Conservation (phyloP, 2,888 invertebrate genomes). For the Terebella lapidaria region DNA sequence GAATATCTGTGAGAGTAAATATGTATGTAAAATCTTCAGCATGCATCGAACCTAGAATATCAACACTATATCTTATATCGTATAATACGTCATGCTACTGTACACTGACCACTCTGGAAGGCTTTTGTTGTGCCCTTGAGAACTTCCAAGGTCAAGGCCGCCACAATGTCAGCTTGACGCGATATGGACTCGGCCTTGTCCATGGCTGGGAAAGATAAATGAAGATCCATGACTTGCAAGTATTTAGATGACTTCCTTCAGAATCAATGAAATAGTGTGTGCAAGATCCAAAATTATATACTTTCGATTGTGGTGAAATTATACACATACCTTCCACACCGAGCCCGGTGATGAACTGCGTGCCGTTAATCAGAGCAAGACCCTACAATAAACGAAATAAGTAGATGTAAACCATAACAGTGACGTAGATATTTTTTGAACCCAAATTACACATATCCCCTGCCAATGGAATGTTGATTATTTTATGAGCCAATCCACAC, state of each 20-base stretch:
- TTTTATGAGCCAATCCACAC: slow-evolving; percentile 32
- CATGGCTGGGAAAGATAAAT: slow-evolving; percentile 51
- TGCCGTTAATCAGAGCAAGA: slow-evolving; percentile 65
- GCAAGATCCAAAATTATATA: neutral
- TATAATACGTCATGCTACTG: too few relatives aligned
- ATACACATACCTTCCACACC: slow-evolving; percentile 61
- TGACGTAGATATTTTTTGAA: too few relatives aligned
- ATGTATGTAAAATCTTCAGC: neutral
- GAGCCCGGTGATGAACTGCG: slow-evolving; percentile 64
- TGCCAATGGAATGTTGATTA: neutral
- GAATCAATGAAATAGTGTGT: neutral
- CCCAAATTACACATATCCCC: too few relatives aligned
- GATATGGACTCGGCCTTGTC: slow-evolving; percentile 61
- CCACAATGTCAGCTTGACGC: slow-evolving; percentile 64
- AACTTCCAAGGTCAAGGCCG: slow-evolving; percentile 64
- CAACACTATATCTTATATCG: too few relatives aligned
- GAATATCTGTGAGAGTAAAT: slow-evolving; percentile 57
- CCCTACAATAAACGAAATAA: slow-evolving; percentile 48
- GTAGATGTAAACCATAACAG: neutral
- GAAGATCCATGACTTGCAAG: too few relatives aligned
- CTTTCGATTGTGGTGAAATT: neutral
- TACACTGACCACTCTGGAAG: slow-evolving; percentile 63
- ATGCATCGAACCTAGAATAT: too few relatives aligned
- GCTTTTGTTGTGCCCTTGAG: slow-evolving; percentile 64
- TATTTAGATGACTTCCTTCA: neutral